Evolutionary conservation across 1,140 invertebrate genomes (phyloP).

Genomic region (Drosophila truncata): DNA sequence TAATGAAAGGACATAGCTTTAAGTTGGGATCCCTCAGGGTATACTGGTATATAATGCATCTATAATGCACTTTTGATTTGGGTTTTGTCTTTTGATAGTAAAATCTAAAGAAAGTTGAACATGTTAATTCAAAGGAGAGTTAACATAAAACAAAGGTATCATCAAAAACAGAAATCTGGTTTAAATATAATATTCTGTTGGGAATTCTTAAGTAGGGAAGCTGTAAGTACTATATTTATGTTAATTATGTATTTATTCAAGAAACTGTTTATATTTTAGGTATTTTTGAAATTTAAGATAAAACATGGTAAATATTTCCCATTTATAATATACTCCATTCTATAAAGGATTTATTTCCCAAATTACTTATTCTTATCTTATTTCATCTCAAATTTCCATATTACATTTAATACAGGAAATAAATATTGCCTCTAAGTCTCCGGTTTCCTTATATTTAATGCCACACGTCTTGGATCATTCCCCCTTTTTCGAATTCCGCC

Average conservation of each 20-base stretch:
- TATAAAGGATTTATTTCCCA: background rate
- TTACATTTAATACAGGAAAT: background rate
- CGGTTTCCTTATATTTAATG: constrained; percentile 12
- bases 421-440: background rate
- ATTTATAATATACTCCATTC: background rate
- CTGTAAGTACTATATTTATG: background rate
- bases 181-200: background rate
- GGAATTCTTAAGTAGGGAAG: background rate
- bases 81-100: background rate
- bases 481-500: background rate
- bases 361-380: background rate
- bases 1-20: constrained; percentile 19
- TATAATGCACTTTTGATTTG: background rate
- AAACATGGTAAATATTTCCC: background rate
- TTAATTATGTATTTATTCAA: background rate
- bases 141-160: background rate
- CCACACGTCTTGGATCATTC: constrained; percentile 30
- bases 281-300: background rate
- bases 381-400: background rate
- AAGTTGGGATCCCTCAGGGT: background rate
- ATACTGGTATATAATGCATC: too few species aligned
- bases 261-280: background rate
- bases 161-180: background rate
- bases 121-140: background rate
- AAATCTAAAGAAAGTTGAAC: background rate